Evolutionary conservation across 1,140 invertebrate species (phyloP).

Genomic region (Caenorhabditis latens): DNA sequence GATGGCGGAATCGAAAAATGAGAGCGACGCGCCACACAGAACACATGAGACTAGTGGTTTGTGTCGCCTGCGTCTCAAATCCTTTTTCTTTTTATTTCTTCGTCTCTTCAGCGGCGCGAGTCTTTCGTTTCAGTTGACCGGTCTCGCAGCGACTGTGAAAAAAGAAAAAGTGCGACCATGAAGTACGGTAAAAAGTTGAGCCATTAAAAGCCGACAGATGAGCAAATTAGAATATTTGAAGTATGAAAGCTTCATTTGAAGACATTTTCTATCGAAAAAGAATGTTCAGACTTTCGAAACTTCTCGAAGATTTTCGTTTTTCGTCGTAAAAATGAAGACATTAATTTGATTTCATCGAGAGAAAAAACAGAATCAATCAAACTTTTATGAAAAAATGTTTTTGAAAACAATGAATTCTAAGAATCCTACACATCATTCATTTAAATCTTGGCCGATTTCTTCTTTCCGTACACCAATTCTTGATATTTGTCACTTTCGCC

Average conservation of each 20-base stretch:
- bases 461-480: constrained; percentile 32
- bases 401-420: no score
- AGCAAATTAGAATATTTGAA: no score
- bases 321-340: no score
- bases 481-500: constrained; percentile 40
- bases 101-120: not conserved
- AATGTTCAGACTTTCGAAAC: no score
- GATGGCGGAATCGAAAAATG: not conserved
- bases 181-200: not conserved
- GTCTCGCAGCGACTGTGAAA: constrained; percentile 35
- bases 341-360: no score
- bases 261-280: no score
- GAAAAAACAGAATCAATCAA: no score
- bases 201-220: not conserved
- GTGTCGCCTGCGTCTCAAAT: not conserved
- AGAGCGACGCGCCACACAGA: not conserved
- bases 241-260: no score
- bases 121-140: constrained; percentile 6
- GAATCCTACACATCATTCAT: not conserved
- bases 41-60: not conserved
- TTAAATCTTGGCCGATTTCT: constrained; percentile 9
- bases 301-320: no score
- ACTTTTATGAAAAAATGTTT: no score
- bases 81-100: not conserved
- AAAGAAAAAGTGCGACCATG: not conserved